Evolutionary conservation across 2,888 invertebrate genomes (phyloP).

Genomic region (Periphyllus acericola): DNA sequence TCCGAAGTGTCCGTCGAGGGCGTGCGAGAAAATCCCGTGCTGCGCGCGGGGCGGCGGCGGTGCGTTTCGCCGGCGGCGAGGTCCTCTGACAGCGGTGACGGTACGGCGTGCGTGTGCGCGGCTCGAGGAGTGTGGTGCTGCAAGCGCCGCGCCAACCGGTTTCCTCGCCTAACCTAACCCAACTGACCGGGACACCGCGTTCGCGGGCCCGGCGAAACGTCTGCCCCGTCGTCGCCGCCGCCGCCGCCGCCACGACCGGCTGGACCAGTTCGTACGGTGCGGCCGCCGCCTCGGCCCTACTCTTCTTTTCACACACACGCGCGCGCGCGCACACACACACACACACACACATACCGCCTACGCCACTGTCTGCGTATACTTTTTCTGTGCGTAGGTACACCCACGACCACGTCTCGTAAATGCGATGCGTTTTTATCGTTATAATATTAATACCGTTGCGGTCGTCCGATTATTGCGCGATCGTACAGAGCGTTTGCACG

Average conservation of each 20-base stretch:
- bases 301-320: conserved; percentile 7
- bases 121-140: no score
- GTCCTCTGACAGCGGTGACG: not conserved
- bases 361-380: no score
- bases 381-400: not conserved
- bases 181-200: conserved; percentile 42
- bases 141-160: conserved; percentile 40
- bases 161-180: conserved; percentile 58
- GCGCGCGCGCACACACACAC: not conserved
- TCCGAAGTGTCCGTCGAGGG: no score
- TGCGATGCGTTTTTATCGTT: conserved; percentile 12
- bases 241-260: conserved; percentile 29
- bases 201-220: conserved; percentile 23
- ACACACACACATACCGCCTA: not conserved
- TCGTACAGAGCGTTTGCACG: not conserved
- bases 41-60: no score
- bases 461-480: conserved; percentile 7
- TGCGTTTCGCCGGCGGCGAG: no score
- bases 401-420: not conserved
- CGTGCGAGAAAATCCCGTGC: no score
- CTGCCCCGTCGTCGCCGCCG: conserved; percentile 13
- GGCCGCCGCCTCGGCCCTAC: conserved; percentile 26
- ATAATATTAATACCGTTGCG: not conserved
- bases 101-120: not conserved
- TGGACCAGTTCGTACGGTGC: conserved; percentile 49